Evolutionary conservation across 2,888 invertebrate genomes (phyloP).

Genomic region (Bombyx huttoni): DNA sequence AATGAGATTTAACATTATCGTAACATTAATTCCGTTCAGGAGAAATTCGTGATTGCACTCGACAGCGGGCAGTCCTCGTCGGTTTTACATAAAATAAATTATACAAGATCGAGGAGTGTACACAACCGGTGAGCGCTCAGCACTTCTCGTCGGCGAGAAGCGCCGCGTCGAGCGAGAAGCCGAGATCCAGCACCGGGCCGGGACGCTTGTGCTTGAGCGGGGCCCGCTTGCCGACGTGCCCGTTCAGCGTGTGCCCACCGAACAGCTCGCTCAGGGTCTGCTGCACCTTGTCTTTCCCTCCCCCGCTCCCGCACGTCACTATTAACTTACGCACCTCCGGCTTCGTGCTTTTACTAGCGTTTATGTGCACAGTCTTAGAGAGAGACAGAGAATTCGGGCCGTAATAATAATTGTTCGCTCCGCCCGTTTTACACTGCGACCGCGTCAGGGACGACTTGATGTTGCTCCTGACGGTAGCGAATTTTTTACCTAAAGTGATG

Average conservation of each 20-base stretch:
- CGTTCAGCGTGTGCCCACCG: conserved; percentile 38
- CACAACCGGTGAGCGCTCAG: conserved; percentile 54
- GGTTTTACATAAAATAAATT: conserved; percentile 63
- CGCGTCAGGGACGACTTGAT: conserved; percentile 59
- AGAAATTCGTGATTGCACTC: conserved; percentile 51
- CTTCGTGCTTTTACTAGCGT: conserved; percentile 52
- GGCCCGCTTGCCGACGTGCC: conserved; percentile 23
- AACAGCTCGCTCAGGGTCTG: conserved; percentile 48
- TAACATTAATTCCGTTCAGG: conserved; percentile 45
- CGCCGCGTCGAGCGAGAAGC: conserved; percentile 59
- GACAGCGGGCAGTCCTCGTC: conserved; percentile 37
- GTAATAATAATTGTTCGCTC: conserved; percentile 46
- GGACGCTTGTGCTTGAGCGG: conserved; percentile 33
- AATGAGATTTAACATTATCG: conserved; percentile 58
- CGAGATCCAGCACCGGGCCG: conserved; percentile 46
- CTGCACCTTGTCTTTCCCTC: conserved; percentile 24
- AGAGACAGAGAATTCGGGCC: conserved; percentile 44
- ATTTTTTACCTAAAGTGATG: conserved; percentile 63
- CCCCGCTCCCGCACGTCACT: conserved; percentile 38
- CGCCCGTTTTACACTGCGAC: conserved; percentile 42
- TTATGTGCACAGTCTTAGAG: conserved; percentile 58
- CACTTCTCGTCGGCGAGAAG: conserved; percentile 67
- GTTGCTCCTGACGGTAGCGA: conserved; percentile 61
- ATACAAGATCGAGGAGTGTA: conserved; percentile 57
- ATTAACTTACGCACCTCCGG: conserved; percentile 64